These are phyloP conservation scores for Sphaeramia orbicularis DNA, from an alignment of 2,797 vertebrate genomes.

Conservation along the genomic window DNA sequence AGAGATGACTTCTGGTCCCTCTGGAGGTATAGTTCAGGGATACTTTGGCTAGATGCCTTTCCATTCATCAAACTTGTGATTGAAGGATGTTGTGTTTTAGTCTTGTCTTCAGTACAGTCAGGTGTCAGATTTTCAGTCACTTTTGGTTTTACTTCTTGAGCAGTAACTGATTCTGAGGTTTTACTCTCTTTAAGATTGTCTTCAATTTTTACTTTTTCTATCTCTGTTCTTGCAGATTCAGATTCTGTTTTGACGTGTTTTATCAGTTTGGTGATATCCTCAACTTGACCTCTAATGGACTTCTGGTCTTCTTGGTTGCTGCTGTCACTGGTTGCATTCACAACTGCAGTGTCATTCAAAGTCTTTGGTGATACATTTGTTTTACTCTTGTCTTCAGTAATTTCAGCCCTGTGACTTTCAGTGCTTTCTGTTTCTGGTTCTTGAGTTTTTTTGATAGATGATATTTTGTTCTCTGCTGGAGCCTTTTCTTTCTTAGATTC, in stretches of 20 bases:
- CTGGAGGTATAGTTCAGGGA: neutral
- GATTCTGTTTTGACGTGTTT: neutral
- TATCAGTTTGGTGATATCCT: neutral
- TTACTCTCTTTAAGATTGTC: neutral
- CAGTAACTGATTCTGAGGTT: neutral
- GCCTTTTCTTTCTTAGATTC: neutral
- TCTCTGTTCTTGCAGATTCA: neutral
- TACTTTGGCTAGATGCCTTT: neutral
- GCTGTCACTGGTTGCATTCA: neutral
- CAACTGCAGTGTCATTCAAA: neutral
- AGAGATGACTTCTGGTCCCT: slow-evolving; percentile 8
- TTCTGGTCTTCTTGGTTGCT: slow-evolving; percentile 11
- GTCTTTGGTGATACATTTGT: neutral
- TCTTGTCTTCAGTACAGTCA: slow-evolving; percentile 5
- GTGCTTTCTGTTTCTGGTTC: too few species aligned
- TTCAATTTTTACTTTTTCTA: neutral
- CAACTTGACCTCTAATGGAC: rapidly evolving
- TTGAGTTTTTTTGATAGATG: too few species aligned
- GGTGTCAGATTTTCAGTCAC: neutral
- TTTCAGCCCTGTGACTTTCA: too few species aligned
- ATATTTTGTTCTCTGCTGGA: too few species aligned
- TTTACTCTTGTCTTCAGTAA: too few species aligned
- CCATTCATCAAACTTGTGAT: neutral
- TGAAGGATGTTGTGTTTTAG: slow-evolving; percentile 2
- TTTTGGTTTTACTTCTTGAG: slow-evolving; percentile 7